Evolutionary conservation across 2,888 invertebrate genomes (phyloP).

Genomic region (Caenorhabditis auriculariae): DNA sequence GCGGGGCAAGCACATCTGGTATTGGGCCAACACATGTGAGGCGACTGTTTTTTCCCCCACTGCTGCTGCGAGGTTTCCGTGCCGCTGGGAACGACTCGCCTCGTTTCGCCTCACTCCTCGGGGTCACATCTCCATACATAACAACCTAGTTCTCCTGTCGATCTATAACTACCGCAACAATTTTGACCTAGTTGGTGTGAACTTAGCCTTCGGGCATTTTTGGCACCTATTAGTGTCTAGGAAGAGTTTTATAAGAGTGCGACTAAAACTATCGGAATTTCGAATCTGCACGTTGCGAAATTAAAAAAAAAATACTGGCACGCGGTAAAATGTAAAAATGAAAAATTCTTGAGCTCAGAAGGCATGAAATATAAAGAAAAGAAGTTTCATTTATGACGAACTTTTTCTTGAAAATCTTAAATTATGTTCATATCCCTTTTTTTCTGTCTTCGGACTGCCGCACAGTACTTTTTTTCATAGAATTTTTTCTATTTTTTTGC

Average conservation of each 20-base stretch:
- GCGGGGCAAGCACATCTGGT: no score
- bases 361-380: neutral
- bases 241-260: neutral
- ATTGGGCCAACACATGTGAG: no score
- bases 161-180: no score
- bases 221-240: neutral
- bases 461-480: no score
- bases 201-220: neutral
- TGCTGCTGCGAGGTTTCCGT: no score
- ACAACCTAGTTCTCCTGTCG: no score
- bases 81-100: no score
- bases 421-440: neutral
- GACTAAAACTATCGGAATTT: neutral
- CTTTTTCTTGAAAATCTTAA: neutral
- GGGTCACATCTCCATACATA: no score
- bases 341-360: neutral
- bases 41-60: no score
- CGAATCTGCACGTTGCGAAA: neutral
- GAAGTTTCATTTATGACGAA: neutral
- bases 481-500: no score
- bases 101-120: no score
- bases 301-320: neutral
- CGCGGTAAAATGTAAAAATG: neutral
- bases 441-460: constrained; percentile 2
- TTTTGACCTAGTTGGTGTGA: neutral